Conservation (phyloP, 2,113 vertebrate genomes). For the Larimichthys crocea region DNA sequence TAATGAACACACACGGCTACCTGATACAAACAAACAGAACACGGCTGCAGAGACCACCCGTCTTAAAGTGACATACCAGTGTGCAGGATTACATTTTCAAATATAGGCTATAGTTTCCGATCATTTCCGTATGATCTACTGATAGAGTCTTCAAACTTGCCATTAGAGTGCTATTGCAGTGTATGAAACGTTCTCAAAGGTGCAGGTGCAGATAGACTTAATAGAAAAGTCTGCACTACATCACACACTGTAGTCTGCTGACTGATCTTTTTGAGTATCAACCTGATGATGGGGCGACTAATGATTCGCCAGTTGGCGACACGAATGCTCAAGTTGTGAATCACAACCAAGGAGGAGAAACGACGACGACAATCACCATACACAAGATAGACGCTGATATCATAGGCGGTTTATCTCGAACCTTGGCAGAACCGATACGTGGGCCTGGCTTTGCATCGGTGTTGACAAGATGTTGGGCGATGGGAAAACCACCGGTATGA, state of each 20-base stretch:
- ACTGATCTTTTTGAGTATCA: too few species aligned
- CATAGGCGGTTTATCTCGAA: too few species aligned
- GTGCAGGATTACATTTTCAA: neutral
- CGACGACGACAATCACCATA: too few species aligned
- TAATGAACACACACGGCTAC: conserved; percentile 1
- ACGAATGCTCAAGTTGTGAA: too few species aligned
- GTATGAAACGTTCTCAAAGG: too few species aligned
- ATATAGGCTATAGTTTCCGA: neutral
- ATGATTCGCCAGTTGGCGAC: too few species aligned
- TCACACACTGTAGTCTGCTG: neutral
- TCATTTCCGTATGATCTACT: neutral
- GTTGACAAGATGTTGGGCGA: too few species aligned
- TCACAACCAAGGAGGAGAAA: too few species aligned
- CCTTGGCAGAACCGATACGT: too few species aligned
- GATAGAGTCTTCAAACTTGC: neutral
- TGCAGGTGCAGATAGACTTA: neutral
- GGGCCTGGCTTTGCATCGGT: too few species aligned
- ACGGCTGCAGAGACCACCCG: neutral
- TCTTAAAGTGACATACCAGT: neutral
- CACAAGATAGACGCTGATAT: too few species aligned
- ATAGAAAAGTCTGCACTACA: neutral
- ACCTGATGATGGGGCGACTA: too few species aligned
- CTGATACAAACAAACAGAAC: neutral
- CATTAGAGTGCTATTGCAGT: neutral
- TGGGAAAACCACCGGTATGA: neutral